Percentiles rank a stretch among this genome's conserved stretches.
These are phyloP conservation scores for Mayetiola destructor DNA, from an alignment of 2,888 invertebrate genomes.

Conservation along the genomic window DNA sequence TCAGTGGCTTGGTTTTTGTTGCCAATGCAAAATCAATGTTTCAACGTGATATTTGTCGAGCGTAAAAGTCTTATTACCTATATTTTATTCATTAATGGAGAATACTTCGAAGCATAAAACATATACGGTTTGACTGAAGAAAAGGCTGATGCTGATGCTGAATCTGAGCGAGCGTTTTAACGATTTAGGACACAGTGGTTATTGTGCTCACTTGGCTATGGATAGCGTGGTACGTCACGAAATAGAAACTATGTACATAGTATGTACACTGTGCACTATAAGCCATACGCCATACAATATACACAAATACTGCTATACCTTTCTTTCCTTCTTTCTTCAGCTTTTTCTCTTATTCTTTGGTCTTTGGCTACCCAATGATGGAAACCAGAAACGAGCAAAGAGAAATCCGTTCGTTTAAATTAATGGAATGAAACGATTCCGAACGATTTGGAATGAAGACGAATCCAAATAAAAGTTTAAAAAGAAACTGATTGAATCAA, in stretches of 20 bases:
- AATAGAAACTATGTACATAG: neutral
- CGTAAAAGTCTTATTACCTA: conserved; percentile 1
- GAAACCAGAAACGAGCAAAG: conserved; percentile 3
- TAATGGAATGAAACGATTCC: conserved; percentile 11
- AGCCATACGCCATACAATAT: neutral
- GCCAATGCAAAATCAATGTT: no score
- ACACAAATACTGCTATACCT: neutral
- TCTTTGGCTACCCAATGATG: no score
- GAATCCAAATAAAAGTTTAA: neutral
- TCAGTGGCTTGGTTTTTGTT: no score
- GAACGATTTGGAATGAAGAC: neutral
- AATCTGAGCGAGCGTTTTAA: no score
- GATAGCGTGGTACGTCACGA: conserved; percentile 4
- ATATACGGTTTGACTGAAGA: neutral
- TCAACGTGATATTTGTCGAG: no score
- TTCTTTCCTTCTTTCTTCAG: neutral
- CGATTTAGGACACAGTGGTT: neutral
- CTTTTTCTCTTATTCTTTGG: neutral
- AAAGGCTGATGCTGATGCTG: neutral
- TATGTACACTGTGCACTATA: neutral
- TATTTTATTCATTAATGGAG: conserved; percentile 1
- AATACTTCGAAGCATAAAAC: neutral
- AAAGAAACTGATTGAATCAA: no score
- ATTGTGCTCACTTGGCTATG: neutral
- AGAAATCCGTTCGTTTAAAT: conserved; percentile 11